Conservation (phyloP, 2,888 invertebrate species). For the Hydroisotoma schaefferi region DNA sequence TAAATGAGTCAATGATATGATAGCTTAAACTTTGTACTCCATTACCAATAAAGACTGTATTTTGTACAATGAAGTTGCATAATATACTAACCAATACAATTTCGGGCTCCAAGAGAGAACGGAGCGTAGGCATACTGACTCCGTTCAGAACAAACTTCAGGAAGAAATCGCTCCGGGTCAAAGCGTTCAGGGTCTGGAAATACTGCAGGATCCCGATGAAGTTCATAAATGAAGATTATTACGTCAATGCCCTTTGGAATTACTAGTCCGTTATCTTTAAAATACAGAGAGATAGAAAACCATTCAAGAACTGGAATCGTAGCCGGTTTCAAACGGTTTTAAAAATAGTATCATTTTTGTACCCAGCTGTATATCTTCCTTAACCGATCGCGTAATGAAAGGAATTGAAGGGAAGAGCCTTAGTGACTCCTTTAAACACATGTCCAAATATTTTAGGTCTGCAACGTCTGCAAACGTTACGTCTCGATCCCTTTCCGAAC, state of each 20-base stretch:
- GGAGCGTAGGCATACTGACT: conserved; percentile 54
- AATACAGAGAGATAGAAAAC: no score
- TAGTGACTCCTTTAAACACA: conserved; percentile 8
- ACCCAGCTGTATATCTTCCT: conserved; percentile 5
- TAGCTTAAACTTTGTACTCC: no score
- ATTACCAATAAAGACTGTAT: no score
- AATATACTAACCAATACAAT: conserved; percentile 38
- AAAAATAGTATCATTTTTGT: no score
- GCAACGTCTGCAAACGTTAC: conserved; percentile 4
- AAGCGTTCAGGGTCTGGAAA: conserved; percentile 56
- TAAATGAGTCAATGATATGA: no score
- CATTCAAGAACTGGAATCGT: no score
- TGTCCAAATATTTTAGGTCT: conserved; percentile 11
- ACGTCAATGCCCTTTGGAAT: conserved; percentile 4
- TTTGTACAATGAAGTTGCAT: no score
- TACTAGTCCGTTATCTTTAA: conserved; percentile 6
- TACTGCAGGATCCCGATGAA: conserved; percentile 54
- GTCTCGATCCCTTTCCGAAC: neutral
- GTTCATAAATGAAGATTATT: conserved; percentile 19
- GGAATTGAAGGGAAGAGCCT: conserved; percentile 8
- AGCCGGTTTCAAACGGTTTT: no score
- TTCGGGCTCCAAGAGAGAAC: conserved; percentile 52
- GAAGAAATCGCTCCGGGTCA: conserved; percentile 56
- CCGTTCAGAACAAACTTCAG: conserved; percentile 52
- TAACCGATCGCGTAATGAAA: neutral